Conservation (phyloP, 2,888 invertebrate genomes). For the Philopedon plagiatum region DNA sequence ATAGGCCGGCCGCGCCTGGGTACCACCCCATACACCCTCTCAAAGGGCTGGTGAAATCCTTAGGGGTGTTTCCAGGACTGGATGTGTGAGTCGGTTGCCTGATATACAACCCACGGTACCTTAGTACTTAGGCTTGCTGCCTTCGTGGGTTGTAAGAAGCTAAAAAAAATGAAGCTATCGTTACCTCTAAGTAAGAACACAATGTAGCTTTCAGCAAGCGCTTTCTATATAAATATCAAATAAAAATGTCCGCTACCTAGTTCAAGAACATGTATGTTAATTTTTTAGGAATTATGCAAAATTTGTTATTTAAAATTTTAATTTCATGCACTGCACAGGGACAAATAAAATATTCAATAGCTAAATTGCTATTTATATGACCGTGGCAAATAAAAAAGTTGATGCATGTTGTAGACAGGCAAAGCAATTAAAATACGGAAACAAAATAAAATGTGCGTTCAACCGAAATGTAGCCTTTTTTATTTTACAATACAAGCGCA, state of each 20-base stretch:
- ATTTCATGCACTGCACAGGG: slow-evolving; percentile 10
- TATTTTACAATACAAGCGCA: neutral
- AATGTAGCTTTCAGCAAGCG: too few relatives aligned
- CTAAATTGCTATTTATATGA: slow-evolving; percentile 5
- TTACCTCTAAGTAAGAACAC: too few relatives aligned
- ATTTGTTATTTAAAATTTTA: slow-evolving; percentile 26
- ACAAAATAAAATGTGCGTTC: neutral
- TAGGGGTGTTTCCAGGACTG: too few relatives aligned
- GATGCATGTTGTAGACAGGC: neutral
- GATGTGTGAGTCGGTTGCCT: too few relatives aligned
- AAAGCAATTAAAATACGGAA: neutral
- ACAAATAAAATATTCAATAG: slow-evolving; percentile 20
- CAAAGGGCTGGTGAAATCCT: too few relatives aligned
- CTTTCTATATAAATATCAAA: neutral
- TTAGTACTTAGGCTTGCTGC: too few relatives aligned
- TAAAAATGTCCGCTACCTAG: neutral
- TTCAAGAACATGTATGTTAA: neutral
- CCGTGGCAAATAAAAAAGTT: neutral
- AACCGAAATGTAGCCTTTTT: neutral
- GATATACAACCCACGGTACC: too few relatives aligned
- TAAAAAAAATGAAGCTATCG: too few relatives aligned
- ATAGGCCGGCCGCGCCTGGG: too few relatives aligned
- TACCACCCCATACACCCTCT: too few relatives aligned
- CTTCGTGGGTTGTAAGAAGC: too few relatives aligned
- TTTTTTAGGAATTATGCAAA: slow-evolving; percentile 23